Evolutionary conservation across 2,888 invertebrate genomes (phyloP).

Genomic region (Lampropteryx suffumata): DNA sequence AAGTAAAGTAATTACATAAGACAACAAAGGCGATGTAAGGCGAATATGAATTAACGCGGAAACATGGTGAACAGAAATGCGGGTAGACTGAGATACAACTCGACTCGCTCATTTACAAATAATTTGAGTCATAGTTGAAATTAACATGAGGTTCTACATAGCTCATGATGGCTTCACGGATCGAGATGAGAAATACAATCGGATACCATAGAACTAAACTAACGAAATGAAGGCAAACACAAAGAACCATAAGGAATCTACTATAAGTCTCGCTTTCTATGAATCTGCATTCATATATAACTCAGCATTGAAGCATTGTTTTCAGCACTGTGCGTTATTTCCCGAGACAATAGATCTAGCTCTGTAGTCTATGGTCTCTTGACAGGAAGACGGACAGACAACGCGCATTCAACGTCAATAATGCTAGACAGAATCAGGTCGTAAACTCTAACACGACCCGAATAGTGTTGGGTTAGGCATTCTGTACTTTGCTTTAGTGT

Average conservation of each 20-base stretch:
- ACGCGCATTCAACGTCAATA: neutral
- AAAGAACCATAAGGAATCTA: neutral
- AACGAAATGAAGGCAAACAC: too few relatives aligned
- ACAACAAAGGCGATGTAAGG: constrained; percentile 8
- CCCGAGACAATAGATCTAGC: neutral
- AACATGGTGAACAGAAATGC: neutral
- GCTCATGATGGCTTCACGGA: too few relatives aligned
- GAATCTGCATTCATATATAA: neutral
- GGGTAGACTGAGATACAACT: neutral
- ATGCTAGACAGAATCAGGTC: constrained; percentile 1
- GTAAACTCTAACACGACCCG: constrained; percentile 6
- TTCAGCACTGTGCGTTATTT: too few relatives aligned
- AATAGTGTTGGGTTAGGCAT: constrained; percentile 6
- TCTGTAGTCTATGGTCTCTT: neutral
- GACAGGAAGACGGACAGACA: constrained; percentile 1
- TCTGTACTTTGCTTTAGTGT: constrained; percentile 4
- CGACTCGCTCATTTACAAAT: too few relatives aligned
- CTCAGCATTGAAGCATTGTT: neutral
- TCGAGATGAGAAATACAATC: too few relatives aligned
- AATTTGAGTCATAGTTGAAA: too few relatives aligned
- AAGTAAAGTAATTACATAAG: too few relatives aligned
- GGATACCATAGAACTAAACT: too few relatives aligned
- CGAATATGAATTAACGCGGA: constrained; percentile 14
- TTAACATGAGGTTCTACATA: too few relatives aligned
- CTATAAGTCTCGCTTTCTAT: neutral